phyloP scores from a whole-genome alignment of 2,888 invertebrate species.

The Erebia palarica region DNA sequence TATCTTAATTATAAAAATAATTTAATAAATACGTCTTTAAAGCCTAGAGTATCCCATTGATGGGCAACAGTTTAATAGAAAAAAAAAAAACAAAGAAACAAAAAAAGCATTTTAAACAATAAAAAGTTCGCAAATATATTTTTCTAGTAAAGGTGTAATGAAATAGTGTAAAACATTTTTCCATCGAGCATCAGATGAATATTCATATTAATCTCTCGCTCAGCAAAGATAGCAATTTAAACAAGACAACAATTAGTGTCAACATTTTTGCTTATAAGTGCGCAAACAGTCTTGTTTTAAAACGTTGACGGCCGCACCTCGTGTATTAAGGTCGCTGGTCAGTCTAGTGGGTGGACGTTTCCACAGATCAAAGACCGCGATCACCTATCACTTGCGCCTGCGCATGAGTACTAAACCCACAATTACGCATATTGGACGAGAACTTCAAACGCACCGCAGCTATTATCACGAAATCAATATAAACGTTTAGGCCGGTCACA shows the following conservation, averaged over 20 bases:
- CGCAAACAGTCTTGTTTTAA: constrained; percentile 40
- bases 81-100: too few species aligned
- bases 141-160: too few species aligned
- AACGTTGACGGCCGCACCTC: constrained; percentile 40
- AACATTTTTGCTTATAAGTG: constrained; percentile 31
- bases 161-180: not conserved
- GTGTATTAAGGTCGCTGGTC: constrained; percentile 44
- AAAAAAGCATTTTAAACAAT: not conserved
- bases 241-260: constrained; percentile 25
- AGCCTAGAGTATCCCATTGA: too few species aligned
- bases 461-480: constrained; percentile 73
- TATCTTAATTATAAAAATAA: too few species aligned
- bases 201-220: constrained; percentile 11
- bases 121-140: not conserved
- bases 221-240: constrained; percentile 19
- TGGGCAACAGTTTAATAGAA: too few species aligned
- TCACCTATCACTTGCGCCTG: constrained; percentile 50
- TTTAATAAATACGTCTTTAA: too few species aligned
- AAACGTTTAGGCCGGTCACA: constrained; percentile 45
- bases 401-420: constrained; percentile 69
- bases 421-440: constrained; percentile 80
- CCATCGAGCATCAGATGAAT: not conserved
- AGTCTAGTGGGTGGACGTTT: constrained; percentile 44
- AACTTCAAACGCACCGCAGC: constrained; percentile 71
- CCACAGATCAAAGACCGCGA: constrained; percentile 40